Evolutionary conservation across 2,888 invertebrate species (phyloP).

Genomic region (Tribolium freemani): DNA sequence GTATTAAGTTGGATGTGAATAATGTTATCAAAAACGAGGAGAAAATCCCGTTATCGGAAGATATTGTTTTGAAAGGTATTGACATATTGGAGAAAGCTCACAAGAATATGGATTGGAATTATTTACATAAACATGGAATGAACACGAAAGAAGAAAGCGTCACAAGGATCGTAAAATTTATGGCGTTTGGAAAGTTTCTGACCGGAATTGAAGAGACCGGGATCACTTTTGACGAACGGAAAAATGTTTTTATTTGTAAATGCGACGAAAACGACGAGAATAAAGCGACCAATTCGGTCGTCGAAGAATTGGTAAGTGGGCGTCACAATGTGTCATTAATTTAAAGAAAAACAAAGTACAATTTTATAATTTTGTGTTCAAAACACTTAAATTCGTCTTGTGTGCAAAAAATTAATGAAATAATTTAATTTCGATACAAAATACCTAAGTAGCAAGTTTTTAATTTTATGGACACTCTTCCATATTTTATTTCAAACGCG

Average conservation of each 20-base stretch:
- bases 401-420: too few species aligned
- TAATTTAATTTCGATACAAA: too few species aligned
- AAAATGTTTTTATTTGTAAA: constrained; percentile 60
- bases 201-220: constrained; percentile 77
- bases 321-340: too few species aligned
- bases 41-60: constrained; percentile 81
- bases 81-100: constrained; percentile 79
- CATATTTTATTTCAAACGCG: too few species aligned
- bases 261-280: constrained; percentile 51
- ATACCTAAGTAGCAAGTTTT: too few species aligned
- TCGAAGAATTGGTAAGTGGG: constrained; percentile 49
- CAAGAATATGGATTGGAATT: constrained; percentile 80
- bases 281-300: constrained; percentile 39
- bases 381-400: too few species aligned
- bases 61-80: constrained; percentile 80
- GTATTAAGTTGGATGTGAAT: constrained; percentile 62
- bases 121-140: constrained; percentile 71
- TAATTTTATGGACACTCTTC: too few species aligned
- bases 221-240: constrained; percentile 74
- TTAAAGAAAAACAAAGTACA: too few species aligned
- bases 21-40: constrained; percentile 71
- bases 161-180: constrained; percentile 81
- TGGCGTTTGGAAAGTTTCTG: constrained; percentile 83
- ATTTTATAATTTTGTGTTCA: too few species aligned
- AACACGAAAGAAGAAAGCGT: constrained; percentile 79